Conservation (phyloP, 2,888 invertebrate species). For the Phengaris arion region DNA sequence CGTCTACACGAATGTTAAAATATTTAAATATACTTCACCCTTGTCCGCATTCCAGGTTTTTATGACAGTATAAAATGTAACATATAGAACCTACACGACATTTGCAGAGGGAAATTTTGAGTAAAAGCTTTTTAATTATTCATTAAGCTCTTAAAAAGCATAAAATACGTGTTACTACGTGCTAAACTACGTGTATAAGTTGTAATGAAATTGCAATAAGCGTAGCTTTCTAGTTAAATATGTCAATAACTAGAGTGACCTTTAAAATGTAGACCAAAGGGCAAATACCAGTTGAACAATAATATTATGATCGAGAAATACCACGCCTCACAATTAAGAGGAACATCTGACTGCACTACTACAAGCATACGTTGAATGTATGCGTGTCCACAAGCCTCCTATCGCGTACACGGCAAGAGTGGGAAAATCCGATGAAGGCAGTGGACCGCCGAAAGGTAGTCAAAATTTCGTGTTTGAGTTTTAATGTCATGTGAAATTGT, state of each 20-base stretch:
- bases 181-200: no score
- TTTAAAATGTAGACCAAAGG: background rate
- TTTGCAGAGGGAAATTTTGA: background rate
- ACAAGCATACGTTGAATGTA: no score
- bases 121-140: conserved; percentile 20
- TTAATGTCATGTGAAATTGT: no score
- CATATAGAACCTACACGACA: conserved; percentile 15
- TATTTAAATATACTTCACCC: conserved; percentile 10
- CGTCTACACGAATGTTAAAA: conserved; percentile 19
- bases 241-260: conserved; percentile 2
- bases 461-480: no score
- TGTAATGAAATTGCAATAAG: background rate
- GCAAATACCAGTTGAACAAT: background rate
- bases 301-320: background rate
- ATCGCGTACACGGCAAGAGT: no score
- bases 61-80: conserved; percentile 18
- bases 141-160: background rate
- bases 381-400: no score
- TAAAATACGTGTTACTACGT: background rate
- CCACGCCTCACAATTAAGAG: no score
- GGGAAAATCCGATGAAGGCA: no score
- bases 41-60: conserved; percentile 22
- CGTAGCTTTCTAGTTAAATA: background rate
- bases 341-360: no score
- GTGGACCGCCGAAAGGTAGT: no score